Conservation (phyloP, 23 tunicate genomes). For the Ciona savignyi region DNA sequence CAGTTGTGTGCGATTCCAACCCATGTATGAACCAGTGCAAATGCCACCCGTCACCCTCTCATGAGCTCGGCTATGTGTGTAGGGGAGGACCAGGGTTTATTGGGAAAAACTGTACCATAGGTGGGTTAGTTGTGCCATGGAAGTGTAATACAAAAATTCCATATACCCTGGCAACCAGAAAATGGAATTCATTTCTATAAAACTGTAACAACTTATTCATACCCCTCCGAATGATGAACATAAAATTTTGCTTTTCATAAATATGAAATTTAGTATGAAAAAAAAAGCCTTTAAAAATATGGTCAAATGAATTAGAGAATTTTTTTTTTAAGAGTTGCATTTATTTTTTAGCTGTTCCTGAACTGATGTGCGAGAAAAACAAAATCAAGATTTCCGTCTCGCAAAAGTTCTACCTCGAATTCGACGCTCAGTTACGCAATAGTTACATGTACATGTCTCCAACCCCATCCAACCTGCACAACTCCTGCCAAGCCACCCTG, state of each 20-base stretch:
- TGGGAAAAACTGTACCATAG: slow-evolving; percentile 5
- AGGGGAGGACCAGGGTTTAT: neutral
- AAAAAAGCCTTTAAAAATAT: too few relatives aligned
- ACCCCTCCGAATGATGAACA: too few relatives aligned
- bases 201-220: too few relatives aligned
- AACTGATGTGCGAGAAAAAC: neutral
- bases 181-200: too few relatives aligned
- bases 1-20: neutral
- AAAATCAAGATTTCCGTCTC: slow-evolving; percentile 1
- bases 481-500: neutral
- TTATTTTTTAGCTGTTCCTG: neutral
- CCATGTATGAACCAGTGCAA: slow-evolving; percentile 5
- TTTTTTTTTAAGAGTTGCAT: too few relatives aligned
- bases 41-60: neutral
- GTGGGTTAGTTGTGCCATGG: neutral
- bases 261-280: too few relatives aligned
- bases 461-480: neutral
- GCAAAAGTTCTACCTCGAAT: neutral
- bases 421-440: slow-evolving; percentile 9
- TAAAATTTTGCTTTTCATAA: too few relatives aligned
- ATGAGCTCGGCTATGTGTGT: slow-evolving; percentile 8
- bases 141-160: too few relatives aligned
- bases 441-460: slow-evolving; percentile 11
- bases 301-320: too few relatives aligned
- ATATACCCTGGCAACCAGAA: too few relatives aligned